Conservation (phyloP, 2,888 invertebrate species). For the Sinotaia quadrata region DNA sequence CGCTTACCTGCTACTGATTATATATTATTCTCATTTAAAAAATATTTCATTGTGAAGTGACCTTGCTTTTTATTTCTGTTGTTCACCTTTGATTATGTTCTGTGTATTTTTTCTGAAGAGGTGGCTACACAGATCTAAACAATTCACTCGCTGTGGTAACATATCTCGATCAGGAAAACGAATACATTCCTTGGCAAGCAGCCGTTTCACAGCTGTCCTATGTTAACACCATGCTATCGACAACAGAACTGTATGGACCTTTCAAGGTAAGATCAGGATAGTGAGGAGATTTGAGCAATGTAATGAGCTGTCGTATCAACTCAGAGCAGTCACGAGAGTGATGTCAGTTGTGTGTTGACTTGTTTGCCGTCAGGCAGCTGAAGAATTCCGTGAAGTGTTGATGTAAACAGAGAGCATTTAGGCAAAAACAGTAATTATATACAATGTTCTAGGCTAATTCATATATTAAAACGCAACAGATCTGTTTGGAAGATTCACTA, state of each 20-base stretch:
- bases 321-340: too few species aligned
- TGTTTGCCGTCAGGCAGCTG: too few species aligned
- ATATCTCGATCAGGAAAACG: constrained; percentile 24
- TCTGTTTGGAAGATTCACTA: too few species aligned
- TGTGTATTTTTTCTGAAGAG: constrained; percentile 9
- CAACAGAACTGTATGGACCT: neutral
- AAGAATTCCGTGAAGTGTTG: too few species aligned
- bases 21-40: neutral
- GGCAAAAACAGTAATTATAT: too few species aligned
- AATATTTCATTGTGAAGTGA: neutral
- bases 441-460: too few species aligned
- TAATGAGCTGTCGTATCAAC: too few species aligned
- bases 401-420: too few species aligned
- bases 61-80: neutral
- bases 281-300: too few species aligned
- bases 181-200: constrained; percentile 30
- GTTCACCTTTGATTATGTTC: neutral
- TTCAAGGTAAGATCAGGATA: constrained; percentile 4
- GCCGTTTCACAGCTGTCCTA: constrained; percentile 12
- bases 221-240: constrained; percentile 18
- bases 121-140: constrained; percentile 5
- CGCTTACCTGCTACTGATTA: too few species aligned
- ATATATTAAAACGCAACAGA: too few species aligned
- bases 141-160: constrained; percentile 16
- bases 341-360: too few species aligned